Percentiles rank a stretch among this genome's conserved stretches.
These are phyloP conservation scores for Ligdia adustata DNA, from an alignment of 2,888 invertebrate species.

Conservation along the genomic window DNA sequence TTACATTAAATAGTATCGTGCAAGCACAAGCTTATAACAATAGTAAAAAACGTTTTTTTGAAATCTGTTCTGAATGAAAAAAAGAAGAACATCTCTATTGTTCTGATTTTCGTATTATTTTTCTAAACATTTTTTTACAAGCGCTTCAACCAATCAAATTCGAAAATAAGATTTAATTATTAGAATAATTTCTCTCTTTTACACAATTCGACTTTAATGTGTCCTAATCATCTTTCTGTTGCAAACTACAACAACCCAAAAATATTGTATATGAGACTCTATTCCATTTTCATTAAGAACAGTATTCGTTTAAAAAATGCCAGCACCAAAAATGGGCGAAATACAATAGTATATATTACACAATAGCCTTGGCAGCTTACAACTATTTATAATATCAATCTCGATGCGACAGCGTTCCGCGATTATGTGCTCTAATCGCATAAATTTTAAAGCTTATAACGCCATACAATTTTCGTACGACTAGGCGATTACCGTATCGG, in stretches of 20 bases:
- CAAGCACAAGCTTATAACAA: conserved; percentile 58
- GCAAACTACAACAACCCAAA: background rate
- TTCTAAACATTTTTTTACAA: too few species aligned
- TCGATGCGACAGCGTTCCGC: conserved; percentile 14
- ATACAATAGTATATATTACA: conserved; percentile 33
- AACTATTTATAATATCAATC: conserved; percentile 24
- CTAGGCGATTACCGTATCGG: too few species aligned
- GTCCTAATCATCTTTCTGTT: too few species aligned
- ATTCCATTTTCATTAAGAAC: conserved; percentile 42
- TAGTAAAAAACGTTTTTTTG: conserved; percentile 38
- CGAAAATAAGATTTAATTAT: too few species aligned
- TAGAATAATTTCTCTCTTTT: background rate
- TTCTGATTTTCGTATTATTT: background rate
- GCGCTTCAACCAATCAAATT: too few species aligned
- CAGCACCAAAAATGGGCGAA: conserved; percentile 43
- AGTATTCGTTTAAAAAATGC: conserved; percentile 47
- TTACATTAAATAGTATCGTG: conserved; percentile 40
- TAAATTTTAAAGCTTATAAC: background rate
- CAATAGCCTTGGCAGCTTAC: conserved; percentile 26
- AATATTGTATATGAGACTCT: conserved; percentile 1
- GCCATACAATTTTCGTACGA: too few species aligned
- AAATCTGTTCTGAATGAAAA: conserved; percentile 51
- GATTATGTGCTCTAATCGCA: conserved; percentile 6
- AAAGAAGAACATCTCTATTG: background rate
- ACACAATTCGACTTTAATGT: background rate